A percentile compares a stretch with the other conserved stretches of the same genome.
phyloP scores from a whole-genome alignment of 2,888 invertebrate genomes.

The Prenolepis imparis region DNA sequence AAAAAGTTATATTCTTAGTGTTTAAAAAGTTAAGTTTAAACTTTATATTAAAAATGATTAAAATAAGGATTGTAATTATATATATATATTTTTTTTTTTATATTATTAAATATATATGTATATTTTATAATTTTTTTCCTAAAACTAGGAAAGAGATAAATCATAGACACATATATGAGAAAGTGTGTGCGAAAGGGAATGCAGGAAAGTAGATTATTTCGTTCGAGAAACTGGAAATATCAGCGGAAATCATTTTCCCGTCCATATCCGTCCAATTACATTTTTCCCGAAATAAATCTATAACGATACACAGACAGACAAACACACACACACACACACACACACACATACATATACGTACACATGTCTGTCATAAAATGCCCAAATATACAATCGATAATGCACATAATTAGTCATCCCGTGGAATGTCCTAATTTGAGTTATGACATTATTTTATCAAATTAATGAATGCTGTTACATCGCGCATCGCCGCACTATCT shows the following conservation, averaged over 20 bases:
- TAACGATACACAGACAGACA: background rate
- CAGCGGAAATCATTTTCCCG: background rate
- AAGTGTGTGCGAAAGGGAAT: background rate
- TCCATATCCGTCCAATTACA: background rate
- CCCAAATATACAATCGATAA: slow-evolving; percentile 30
- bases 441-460: slow-evolving; percentile 51
- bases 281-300: background rate
- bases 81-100: background rate
- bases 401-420: slow-evolving; percentile 14
- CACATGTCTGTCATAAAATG: background rate
- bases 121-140: background rate
- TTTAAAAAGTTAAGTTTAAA: background rate
- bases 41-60: background rate
- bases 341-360: background rate
- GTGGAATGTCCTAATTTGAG: slow-evolving; percentile 35
- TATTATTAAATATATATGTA: too few relatives aligned
- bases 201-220: background rate
- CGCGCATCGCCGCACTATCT: slow-evolving; percentile 33
- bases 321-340: too few relatives aligned
- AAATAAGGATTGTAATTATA: background rate
- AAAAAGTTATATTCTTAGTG: background rate
- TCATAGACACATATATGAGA: background rate
- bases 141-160: background rate
- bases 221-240: background rate
- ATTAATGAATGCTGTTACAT: slow-evolving; percentile 45